These are phyloP conservation scores for Scaptomyza polygonia DNA, from an alignment of 2,888 invertebrate genomes.

Conservation along the genomic window DNA sequence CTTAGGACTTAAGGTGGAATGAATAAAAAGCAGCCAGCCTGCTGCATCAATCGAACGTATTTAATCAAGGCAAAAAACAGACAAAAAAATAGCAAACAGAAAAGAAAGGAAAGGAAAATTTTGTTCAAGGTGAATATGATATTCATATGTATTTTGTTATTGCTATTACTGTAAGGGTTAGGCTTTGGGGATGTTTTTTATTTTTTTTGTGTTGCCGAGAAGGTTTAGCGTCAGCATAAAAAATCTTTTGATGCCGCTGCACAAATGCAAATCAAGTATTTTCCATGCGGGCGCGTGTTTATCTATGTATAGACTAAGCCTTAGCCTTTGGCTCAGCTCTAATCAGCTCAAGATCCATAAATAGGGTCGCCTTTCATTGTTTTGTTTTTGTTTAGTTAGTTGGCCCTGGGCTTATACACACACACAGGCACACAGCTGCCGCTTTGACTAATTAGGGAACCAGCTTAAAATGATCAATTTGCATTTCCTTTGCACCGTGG, in stretches of 20 bases:
- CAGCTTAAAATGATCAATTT: conserved; percentile 77
- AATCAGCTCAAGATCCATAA: conserved; percentile 49
- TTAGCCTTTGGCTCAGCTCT: conserved; percentile 47
- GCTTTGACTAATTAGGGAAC: conserved; percentile 78
- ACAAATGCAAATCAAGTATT: conserved; percentile 69
- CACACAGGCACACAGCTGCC: conserved; percentile 44
- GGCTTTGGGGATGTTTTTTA: conserved; percentile 3
- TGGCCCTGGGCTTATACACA: conserved; percentile 54
- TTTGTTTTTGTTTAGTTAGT: conserved; percentile 56
- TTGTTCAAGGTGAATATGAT: conserved; percentile 48
- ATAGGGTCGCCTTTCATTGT: conserved; percentile 17
- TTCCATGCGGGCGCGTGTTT: conserved; percentile 60
- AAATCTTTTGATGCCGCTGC: conserved; percentile 72
- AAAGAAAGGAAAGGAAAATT: conserved; percentile 9
- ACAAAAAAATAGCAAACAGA: conserved; percentile 19
- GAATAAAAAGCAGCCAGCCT: conserved; percentile 12
- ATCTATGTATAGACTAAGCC: conserved; percentile 39
- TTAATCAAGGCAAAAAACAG: conserved; percentile 49
- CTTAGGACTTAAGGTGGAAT: conserved; percentile 35
- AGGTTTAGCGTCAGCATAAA: conserved; percentile 63
- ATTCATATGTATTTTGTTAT: conserved; percentile 6
- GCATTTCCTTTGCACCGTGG: conserved; percentile 56
- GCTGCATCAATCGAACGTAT: conserved; percentile 54
- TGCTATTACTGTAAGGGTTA: conserved; percentile 5
- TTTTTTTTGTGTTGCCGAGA: conserved; percentile 3